phyloP scores from a whole-genome alignment of 1,140 invertebrate species.

The Aphelenchoides avenae region DNA sequence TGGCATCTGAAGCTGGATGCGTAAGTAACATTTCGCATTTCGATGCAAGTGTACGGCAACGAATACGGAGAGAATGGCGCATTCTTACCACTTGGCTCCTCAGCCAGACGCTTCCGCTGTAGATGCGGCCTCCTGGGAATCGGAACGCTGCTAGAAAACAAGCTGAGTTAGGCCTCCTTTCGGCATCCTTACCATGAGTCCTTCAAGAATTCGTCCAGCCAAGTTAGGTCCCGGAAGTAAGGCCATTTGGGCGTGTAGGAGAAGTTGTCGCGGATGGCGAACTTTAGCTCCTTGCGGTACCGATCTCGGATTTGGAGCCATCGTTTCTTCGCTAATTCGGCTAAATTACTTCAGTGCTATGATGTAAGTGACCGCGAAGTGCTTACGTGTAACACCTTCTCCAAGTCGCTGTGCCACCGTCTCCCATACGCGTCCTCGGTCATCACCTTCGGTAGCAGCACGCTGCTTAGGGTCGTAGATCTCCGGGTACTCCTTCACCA shows the following conservation, averaged over 20 bases:
- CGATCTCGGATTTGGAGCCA: slow-evolving; percentile 49
- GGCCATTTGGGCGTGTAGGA: slow-evolving; percentile 38
- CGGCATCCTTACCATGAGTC: neutral
- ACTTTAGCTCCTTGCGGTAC: slow-evolving; percentile 47
- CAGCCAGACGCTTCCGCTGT: neutral
- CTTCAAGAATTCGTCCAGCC: slow-evolving; percentile 1
- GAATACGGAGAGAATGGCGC: neutral
- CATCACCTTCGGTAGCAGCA: slow-evolving; percentile 5
- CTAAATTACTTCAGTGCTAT: slow-evolving; percentile 12
- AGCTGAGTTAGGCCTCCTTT: neutral
- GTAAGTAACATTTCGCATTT: neutral
- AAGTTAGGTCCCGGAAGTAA: slow-evolving; percentile 26
- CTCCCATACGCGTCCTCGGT: slow-evolving; percentile 8
- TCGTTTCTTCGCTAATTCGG: slow-evolving; percentile 48
- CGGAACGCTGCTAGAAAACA: neutral
- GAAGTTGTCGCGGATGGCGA: slow-evolving; percentile 30
- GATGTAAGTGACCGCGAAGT: neutral
- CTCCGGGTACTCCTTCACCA: slow-evolving; percentile 7
- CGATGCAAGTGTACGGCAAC: neutral
- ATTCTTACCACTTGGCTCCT: neutral
- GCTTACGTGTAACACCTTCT: slow-evolving; percentile 18
- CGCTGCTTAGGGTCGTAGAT: slow-evolving; percentile 10
- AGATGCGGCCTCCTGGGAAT: neutral
- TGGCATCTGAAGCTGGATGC: neutral
- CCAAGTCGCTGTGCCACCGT: slow-evolving; percentile 16